phyloP scores from a whole-genome alignment of 2,888 invertebrate species.

The Pyrgus malvae region DNA sequence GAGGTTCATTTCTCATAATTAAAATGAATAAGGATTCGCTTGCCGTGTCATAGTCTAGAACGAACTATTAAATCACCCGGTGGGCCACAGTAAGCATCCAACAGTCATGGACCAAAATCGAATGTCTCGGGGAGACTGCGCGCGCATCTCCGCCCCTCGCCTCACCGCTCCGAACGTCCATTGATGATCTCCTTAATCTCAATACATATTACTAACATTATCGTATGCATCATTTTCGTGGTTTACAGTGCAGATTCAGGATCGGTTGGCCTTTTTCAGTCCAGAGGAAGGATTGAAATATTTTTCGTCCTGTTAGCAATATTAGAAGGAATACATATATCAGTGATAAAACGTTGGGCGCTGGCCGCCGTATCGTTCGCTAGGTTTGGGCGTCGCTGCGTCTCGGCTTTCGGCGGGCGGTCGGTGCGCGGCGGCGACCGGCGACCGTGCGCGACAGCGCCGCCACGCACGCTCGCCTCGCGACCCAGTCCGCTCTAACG shows the following conservation, averaged over 20 bases:
- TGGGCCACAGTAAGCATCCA: conserved; percentile 77
- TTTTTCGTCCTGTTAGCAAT: background rate
- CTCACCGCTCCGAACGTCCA: conserved; percentile 70
- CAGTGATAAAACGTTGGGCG: conserved; percentile 44
- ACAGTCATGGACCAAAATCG: conserved; percentile 83
- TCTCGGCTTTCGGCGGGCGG: conserved; percentile 74
- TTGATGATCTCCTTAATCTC: conserved; percentile 78
- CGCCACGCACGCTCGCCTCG: conserved; percentile 70
- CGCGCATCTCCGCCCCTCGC: conserved; percentile 65
- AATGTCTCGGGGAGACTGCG: conserved; percentile 76
- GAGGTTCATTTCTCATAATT: conserved; percentile 25
- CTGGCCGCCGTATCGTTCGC: conserved; percentile 64
- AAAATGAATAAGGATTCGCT: conserved; percentile 51
- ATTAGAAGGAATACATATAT: background rate
- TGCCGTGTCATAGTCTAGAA: conserved; percentile 63
- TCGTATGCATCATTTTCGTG: conserved; percentile 42
- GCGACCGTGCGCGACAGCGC: conserved; percentile 67
- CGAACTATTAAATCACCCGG: conserved; percentile 78
- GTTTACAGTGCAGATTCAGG: conserved; percentile 1
- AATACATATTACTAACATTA: conserved; percentile 62
- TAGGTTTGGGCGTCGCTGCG: conserved; percentile 80
- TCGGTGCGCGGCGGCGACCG: conserved; percentile 70
- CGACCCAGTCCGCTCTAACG: conserved; percentile 79
- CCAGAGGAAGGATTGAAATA: background rate
- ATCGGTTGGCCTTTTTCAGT: background rate